phyloP scores from a whole-genome alignment of 1,140 invertebrate genomes.

The Drosophila repleta region DNA sequence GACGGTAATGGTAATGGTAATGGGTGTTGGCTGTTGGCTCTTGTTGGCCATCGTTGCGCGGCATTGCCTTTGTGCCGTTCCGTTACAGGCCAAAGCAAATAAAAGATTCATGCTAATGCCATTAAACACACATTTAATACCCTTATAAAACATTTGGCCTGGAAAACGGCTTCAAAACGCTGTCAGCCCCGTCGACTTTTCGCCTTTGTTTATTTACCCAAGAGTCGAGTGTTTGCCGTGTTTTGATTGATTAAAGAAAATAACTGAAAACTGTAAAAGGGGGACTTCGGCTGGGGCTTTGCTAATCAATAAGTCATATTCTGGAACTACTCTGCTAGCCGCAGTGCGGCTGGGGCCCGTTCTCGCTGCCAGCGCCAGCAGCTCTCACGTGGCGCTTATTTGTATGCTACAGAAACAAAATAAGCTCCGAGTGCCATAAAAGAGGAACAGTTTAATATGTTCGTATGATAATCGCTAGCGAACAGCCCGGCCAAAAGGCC shows the following conservation, averaged over 20 bases:
- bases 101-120: conserved; percentile 75
- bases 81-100: conserved; percentile 48
- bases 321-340: no score
- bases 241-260: conserved; percentile 18
- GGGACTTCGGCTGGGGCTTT: not conserved
- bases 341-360: not conserved
- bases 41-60: not conserved
- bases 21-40: not conserved
- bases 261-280: not conserved
- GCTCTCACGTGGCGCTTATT: conserved; percentile 40
- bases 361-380: not conserved
- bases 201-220: conserved; percentile 6
- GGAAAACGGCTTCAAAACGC: conserved; percentile 29
- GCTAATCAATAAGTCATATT: no score
- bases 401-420: conserved; percentile 67
- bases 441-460: conserved; percentile 25
- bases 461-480: conserved; percentile 38
- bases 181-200: conserved; percentile 43
- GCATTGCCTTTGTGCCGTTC: conserved; percentile 3
- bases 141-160: conserved; percentile 61
- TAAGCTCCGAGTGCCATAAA: conserved; percentile 25
- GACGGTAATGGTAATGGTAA: not conserved
- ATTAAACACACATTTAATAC: conserved; percentile 59
- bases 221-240: conserved; percentile 7
- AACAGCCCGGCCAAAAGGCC: conserved; percentile 25